Conservation (phyloP, 2,113 vertebrate genomes). For the Protobothrops flavoviridis region DNA sequence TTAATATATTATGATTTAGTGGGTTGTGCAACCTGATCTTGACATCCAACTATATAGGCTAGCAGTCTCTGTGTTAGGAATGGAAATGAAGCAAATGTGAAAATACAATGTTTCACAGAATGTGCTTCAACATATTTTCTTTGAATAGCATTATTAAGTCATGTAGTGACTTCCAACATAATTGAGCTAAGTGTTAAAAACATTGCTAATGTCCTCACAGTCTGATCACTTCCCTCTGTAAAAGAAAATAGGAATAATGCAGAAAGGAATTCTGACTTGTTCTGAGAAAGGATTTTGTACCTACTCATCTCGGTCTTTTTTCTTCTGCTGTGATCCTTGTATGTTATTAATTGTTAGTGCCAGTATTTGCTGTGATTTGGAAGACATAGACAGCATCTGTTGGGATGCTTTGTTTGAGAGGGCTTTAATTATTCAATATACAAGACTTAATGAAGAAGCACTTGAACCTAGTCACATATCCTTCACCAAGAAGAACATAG, state of each 20-base stretch:
- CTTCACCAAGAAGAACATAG: not conserved
- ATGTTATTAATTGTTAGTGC: accelerated
- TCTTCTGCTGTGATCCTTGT: not conserved
- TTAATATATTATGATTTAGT: not conserved
- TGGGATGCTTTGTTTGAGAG: not conserved
- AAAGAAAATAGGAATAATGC: not conserved
- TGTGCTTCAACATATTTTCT: not conserved
- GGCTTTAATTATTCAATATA: not conserved
- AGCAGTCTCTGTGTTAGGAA: not conserved
- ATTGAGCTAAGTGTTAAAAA: not conserved
- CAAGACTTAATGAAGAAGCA: not conserved
- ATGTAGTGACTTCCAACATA: not conserved
- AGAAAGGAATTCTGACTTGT: not conserved
- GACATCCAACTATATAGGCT: not conserved
- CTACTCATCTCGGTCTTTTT: not conserved
- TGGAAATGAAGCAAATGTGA: not conserved
- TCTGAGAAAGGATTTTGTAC: not conserved
- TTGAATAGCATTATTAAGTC: not conserved
- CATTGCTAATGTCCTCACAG: not conserved
- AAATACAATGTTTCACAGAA: not conserved
- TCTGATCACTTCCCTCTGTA: constrained; percentile 1
- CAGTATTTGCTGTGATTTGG: not conserved
- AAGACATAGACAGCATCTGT: not conserved
- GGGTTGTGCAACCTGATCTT: not conserved
- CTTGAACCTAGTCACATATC: not conserved